Conservation (phyloP, 2,888 invertebrate species). For the Ormyrus pomaceus region DNA sequence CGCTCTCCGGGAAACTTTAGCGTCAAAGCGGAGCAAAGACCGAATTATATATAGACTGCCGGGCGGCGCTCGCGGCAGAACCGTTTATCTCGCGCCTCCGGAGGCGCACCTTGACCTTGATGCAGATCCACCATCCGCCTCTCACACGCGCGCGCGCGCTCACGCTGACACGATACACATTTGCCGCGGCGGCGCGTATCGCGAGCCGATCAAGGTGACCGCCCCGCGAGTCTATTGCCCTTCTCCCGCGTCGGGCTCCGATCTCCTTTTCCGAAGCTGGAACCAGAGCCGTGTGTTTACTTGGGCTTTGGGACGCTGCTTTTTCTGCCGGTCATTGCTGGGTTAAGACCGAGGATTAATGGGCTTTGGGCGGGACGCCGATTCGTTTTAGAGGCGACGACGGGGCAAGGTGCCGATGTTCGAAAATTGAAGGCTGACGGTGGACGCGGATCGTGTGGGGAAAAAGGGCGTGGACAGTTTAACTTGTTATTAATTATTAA, state of each 20-base stretch:
- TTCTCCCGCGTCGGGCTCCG: conserved; percentile 10
- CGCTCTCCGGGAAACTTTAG: conserved; percentile 55
- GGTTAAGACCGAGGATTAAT: too few relatives aligned
- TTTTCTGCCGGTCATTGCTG: too few relatives aligned
- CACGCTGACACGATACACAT: neutral
- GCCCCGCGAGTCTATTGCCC: conserved; percentile 43
- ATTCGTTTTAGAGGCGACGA: too few relatives aligned
- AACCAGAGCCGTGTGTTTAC: too few relatives aligned
- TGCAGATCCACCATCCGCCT: conserved; percentile 58
- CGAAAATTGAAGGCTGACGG: too few relatives aligned
- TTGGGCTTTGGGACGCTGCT: too few relatives aligned
- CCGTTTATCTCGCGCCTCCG: conserved; percentile 54
- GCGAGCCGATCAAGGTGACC: conserved; percentile 52
- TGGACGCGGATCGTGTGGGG: too few relatives aligned
- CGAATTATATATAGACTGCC: conserved; percentile 68
- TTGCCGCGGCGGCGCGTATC: neutral
- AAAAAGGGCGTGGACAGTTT: too few relatives aligned
- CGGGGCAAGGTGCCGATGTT: too few relatives aligned
- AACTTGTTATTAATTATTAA: too few relatives aligned
- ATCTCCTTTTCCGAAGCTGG: conserved; percentile 1
- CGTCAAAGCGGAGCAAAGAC: conserved; percentile 62
- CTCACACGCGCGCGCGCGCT: conserved; percentile 60
- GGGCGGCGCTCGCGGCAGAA: conserved; percentile 59
- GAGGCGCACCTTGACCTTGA: conserved; percentile 69
- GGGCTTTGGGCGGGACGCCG: too few relatives aligned